Conservation (phyloP, 1,140 invertebrate genomes). For the Drosophila ogumai region DNA sequence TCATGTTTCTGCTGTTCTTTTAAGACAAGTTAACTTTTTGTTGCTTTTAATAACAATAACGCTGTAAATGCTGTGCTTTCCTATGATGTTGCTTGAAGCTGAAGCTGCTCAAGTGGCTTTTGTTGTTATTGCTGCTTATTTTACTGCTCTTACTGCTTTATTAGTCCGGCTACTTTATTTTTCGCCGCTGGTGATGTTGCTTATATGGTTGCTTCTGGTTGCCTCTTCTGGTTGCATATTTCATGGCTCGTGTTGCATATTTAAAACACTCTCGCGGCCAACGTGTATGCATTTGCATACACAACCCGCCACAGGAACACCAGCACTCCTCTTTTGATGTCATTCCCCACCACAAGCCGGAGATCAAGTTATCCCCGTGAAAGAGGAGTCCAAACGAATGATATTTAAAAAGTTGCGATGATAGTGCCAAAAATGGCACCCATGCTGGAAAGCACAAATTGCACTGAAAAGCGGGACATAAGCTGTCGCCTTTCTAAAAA, state of each 20-base stretch:
- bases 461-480: slow-evolving; percentile 29
- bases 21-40: background rate
- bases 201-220: slow-evolving; percentile 4
- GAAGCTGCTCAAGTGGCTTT: background rate
- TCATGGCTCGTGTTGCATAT: slow-evolving; percentile 55
- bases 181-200: background rate
- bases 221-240: slow-evolving; percentile 49
- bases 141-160: background rate
- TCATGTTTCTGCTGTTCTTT: background rate
- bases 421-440: slow-evolving; percentile 57
- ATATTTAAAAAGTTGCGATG: slow-evolving; percentile 17
- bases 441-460: slow-evolving; percentile 39
- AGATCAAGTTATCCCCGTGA: slow-evolving; percentile 6
- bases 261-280: slow-evolving; percentile 44
- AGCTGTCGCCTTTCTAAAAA: slow-evolving; percentile 76
- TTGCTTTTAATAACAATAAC: background rate
- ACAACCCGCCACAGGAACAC: slow-evolving; percentile 4
- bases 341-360: slow-evolving; percentile 15
- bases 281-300: slow-evolving; percentile 57
- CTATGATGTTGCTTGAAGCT: background rate
- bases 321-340: background rate
- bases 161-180: slow-evolving; percentile 3
- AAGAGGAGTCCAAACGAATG: background rate
- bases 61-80: background rate
- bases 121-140: background rate